These are phyloP conservation scores for Chironomus riparius DNA, from an alignment of 2,888 invertebrate genomes.

Conservation along the genomic window DNA sequence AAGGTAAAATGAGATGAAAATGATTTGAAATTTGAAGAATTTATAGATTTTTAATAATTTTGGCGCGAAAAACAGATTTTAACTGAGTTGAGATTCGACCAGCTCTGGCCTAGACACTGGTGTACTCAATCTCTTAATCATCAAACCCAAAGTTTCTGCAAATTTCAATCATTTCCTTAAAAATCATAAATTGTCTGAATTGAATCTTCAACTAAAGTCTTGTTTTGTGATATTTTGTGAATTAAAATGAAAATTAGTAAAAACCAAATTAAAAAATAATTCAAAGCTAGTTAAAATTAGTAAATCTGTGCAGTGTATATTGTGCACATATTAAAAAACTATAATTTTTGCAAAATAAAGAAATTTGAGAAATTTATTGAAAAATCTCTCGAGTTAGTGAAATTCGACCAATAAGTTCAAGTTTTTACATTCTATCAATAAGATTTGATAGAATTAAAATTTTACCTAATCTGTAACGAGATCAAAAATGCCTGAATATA, in stretches of 20 bases:
- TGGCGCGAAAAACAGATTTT: no score
- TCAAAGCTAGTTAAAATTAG: not conserved
- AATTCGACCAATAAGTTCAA: conserved; percentile 23
- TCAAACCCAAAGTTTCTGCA: no score
- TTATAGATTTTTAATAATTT: no score
- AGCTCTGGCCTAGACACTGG: no score
- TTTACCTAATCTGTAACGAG: no score
- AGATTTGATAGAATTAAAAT: no score
- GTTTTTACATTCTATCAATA: not conserved
- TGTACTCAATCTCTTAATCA: no score
- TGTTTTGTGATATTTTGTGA: not conserved
- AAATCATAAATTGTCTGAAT: not conserved
- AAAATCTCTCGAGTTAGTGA: conserved; percentile 16
- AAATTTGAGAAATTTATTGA: not conserved
- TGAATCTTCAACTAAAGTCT: not conserved
- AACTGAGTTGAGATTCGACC: no score
- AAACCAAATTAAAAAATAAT: not conserved
- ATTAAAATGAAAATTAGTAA: not conserved
- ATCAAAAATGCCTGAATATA: no score
- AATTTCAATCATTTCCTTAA: not conserved
- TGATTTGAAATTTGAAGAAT: no score
- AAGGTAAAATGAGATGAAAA: no score
- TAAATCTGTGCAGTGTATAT: not conserved
- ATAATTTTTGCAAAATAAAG: not conserved
- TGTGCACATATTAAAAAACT: not conserved